Evolutionary conservation across 2,113 vertebrate genomes (phyloP).

Genomic region (Leuciscus idus): DNA sequence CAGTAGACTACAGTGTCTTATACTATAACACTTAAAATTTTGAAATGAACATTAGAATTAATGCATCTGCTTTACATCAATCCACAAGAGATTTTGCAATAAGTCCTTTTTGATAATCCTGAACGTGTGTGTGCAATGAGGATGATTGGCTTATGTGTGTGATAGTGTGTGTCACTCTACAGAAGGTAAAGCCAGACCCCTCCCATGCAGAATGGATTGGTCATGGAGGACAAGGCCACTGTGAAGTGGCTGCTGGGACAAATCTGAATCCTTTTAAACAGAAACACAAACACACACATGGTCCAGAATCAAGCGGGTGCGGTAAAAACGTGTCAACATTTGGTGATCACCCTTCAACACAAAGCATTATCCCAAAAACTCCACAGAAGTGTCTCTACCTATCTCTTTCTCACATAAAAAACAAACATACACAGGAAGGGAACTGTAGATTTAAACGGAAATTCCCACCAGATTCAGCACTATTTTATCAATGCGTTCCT

Average conservation of each 20-base stretch:
- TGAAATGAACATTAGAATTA: neutral
- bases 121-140: neutral
- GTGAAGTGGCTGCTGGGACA: neutral
- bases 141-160: neutral
- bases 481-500: neutral
- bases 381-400: neutral
- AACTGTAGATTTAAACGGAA: neutral
- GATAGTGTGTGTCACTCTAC: neutral
- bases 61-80: neutral
- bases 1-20: neutral
- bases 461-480: neutral
- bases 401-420: slow-evolving; percentile 18
- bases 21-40: neutral
- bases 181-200: neutral
- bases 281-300: neutral
- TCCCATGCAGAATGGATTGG: neutral
- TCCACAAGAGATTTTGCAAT: neutral
- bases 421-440: slow-evolving; percentile 19
- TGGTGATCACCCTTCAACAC: slow-evolving; percentile 3
- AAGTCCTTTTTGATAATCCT: neutral
- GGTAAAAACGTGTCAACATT: neutral
- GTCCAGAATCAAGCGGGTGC: slow-evolving; percentile 4
- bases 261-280: neutral
- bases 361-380: slow-evolving; percentile 32
- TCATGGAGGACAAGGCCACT: neutral